Evolutionary conservation across 2,888 invertebrate genomes (phyloP).

Genomic region (Athrips mouffetella): DNA sequence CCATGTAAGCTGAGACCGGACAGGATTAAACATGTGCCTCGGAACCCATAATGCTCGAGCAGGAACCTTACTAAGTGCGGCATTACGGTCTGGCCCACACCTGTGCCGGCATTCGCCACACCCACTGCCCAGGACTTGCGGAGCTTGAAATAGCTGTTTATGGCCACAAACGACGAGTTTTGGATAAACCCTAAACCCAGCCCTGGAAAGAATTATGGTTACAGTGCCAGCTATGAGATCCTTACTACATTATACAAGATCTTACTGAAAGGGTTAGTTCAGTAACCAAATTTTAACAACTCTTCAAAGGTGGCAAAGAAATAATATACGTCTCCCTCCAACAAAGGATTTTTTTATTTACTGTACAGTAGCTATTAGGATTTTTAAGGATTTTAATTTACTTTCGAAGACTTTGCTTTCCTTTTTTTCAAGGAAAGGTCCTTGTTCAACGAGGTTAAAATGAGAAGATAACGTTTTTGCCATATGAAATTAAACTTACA

Average conservation of each 20-base stretch:
- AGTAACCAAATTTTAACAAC: no score
- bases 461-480: no score
- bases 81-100: conserved; percentile 85
- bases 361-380: no score
- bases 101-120: conserved; percentile 85
- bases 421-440: no score
- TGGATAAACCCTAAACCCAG: conserved; percentile 84
- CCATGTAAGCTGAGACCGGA: conserved; percentile 81
- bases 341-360: no score
- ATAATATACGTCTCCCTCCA: no score
- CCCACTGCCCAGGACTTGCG: conserved; percentile 86
- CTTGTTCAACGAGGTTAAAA: no score
- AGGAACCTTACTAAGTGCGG: conserved; percentile 83
- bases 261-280: no score
- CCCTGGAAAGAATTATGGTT: conserved; percentile 58
- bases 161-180: conserved; percentile 84
- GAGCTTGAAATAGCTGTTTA: conserved; percentile 83
- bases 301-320: no score
- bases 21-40: conserved; percentile 80
- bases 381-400: no score
- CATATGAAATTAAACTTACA: no score
- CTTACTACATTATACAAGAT: not conserved
- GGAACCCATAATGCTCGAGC: conserved; percentile 81
- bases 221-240: not conserved
- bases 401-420: no score